Evolutionary conservation across 2,797 vertebrate genomes (phyloP), one percentile per base, ranked within the genome.

Genomic region (Adelosebastes latens): DNA sequence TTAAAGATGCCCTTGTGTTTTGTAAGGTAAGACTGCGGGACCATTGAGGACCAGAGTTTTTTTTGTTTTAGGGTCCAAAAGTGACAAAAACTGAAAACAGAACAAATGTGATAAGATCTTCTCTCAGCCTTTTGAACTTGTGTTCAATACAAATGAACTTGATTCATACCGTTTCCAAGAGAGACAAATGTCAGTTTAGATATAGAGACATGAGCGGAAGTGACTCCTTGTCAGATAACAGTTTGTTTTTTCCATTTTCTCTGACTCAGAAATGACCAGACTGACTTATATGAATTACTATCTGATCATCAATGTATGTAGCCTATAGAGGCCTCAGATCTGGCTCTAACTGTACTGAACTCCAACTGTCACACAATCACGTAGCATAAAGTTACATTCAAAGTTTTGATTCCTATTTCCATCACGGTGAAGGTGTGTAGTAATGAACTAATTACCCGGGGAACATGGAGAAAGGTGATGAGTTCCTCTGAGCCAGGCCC

Each of bases 401-500:
- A 14, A 22, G 20, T 53, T 67, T 42, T 61, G 8, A 25, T 56
- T 31, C 1, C 61, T 22, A 27, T 16, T n/a, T 22, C 8, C 22
- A 49, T 73, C 5, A 16, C 3, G 4, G 12, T 9, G 6, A 53
- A 18, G 1, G 1, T 11, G 8, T 60, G 6, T 22, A 39, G 20
- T 18, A 3, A 7, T 46, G 5, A 1, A n/a, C 0, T 71, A 22
- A 0, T 91, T 95, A 96, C 96, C 96, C 88, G 0, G 93, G 89
- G 59, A 95, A 96, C 1, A 86, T 11, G 5, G 87, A 36, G 83
- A 87, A 96, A 1, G 86, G 65, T 3, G 91, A 60, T 0, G 79
- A 75, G 81, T 88, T 91, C 81, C 94, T 92, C 85, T 90, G 93
- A 2, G 77, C 29, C 71, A 92, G 66, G 20, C 55, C 20, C 61